Evolutionary conservation across 2,113 vertebrate genomes (phyloP).

Genomic region (Phycodurus eques): DNA sequence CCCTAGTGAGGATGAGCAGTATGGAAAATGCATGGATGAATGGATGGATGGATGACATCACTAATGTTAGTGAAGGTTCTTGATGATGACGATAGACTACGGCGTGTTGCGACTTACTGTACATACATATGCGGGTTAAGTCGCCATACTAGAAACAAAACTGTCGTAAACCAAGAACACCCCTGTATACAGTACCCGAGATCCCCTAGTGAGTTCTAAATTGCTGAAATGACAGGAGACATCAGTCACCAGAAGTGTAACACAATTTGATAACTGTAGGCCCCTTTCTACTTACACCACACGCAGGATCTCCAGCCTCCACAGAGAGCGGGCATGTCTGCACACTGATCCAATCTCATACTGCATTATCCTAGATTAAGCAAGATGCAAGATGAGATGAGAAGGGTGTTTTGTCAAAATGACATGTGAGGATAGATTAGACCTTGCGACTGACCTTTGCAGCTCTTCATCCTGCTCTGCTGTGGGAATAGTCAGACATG

Average conservation of each 20-base stretch:
- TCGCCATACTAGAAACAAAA: not conserved
- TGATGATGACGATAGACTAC: too few species aligned
- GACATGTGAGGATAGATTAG: not conserved
- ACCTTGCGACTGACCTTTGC: constrained; percentile 75
- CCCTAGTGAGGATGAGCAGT: too few species aligned
- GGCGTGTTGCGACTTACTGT: not conserved
- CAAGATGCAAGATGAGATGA: constrained; percentile 18
- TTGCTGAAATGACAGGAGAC: not conserved
- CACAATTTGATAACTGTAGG: not conserved
- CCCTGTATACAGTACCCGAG: too few species aligned
- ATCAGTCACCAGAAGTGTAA: constrained; percentile 1
- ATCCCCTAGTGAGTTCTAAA: not conserved
- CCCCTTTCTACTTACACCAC: constrained; percentile 83
- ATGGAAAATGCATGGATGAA: too few species aligned
- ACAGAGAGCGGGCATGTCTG: constrained; percentile 88
- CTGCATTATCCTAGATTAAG: constrained; percentile 80
- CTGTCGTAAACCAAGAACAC: not conserved
- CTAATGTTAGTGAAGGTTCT: too few species aligned
- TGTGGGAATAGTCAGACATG: constrained; percentile 86
- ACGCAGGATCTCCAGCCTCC: constrained; percentile 90
- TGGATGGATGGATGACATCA: too few species aligned
- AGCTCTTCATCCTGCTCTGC: constrained; percentile 83
- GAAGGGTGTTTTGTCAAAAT: not conserved
- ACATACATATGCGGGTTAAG: not conserved
- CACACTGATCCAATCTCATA: constrained; percentile 88